Base-by-base conservation (phyloP, 2,113 vertebrate species). In the Bufo bufo region DNA sequence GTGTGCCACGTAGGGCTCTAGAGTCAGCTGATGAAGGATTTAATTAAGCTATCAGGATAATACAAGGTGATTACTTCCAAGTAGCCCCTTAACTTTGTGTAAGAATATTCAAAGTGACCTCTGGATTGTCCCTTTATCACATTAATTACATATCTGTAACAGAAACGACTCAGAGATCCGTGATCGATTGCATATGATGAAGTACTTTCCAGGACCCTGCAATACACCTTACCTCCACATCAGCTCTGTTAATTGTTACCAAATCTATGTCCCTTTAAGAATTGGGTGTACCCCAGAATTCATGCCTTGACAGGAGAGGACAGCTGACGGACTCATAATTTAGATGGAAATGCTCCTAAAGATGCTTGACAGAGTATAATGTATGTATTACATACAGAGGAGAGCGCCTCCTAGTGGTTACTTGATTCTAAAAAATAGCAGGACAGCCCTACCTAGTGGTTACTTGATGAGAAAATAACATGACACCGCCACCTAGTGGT, bases 1-100 rank as follows among this genome's bases (percentile, higher is more conserved):
- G 74, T 86, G 85, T 20, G 77, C 75, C 49, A 56, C 61, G 13
- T 47, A 45, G n/a, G 58, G 19, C 69, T 66, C 58, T 17, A n/a
- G 47, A 79, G 77, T 23, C 59, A 52, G 59, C 75, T 85, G 83
- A 89, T 85, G 16, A 80, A 85, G 83, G 47, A 45, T 85, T 81
- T 80, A 85, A 85, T 89, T 85, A 74, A 85, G 69, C 77, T 20
- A 85, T 85, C 77, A 79, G 66, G 75, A 43, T 89, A 89, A 89
- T 75, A 52, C 58, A 61, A 80, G n/a, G 52, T 49, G 83, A 81
- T 74, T 80, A 47, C 58, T 52, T 47, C 20, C 59, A 19, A 66
- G 61, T 61, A 79, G 52, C 6, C 72, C 45, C 23, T 71, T 80
- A 69, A 59, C 82, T 84, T 69, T 58, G 47, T 66, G 33, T n/a